phyloP scores from a whole-genome alignment of 2,113 vertebrate genomes.

The Istiophorus platypterus region DNA sequence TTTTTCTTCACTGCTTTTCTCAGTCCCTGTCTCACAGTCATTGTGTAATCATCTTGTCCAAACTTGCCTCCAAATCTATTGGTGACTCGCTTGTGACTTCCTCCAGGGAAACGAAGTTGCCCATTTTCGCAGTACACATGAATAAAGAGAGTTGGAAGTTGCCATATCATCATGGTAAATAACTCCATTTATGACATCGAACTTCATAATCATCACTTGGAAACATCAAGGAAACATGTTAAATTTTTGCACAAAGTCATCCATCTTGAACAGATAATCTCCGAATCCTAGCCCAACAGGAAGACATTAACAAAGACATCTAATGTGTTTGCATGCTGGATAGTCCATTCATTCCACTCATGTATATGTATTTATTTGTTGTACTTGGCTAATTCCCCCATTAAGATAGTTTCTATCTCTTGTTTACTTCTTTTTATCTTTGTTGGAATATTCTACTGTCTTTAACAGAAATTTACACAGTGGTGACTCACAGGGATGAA shows the following conservation, averaged over 20 bases:
- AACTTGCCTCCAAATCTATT: neutral
- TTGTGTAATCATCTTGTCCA: conserved; percentile 2
- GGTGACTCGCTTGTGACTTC: neutral
- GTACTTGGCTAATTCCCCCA: neutral
- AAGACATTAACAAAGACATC: neutral
- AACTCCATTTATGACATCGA: neutral
- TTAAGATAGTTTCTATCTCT: neutral
- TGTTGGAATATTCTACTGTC: neutral
- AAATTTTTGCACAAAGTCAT: no score
- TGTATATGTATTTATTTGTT: neutral
- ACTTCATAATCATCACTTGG: neutral
- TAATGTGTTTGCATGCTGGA: no score
- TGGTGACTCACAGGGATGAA: neutral
- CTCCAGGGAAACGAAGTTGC: neutral
- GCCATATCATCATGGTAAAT: neutral
- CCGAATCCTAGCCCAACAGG: neutral
- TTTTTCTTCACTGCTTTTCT: conserved; percentile 36
- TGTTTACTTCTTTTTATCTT: neutral
- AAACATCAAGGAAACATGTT: neutral
- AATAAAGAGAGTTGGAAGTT: neutral
- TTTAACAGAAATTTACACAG: neutral
- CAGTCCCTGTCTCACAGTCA: conserved; percentile 12
- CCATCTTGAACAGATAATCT: neutral
- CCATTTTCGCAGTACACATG: neutral
- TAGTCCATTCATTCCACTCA: neutral